phyloP scores from a whole-genome alignment of 2,113 vertebrate species.

The Tyto alba region DNA sequence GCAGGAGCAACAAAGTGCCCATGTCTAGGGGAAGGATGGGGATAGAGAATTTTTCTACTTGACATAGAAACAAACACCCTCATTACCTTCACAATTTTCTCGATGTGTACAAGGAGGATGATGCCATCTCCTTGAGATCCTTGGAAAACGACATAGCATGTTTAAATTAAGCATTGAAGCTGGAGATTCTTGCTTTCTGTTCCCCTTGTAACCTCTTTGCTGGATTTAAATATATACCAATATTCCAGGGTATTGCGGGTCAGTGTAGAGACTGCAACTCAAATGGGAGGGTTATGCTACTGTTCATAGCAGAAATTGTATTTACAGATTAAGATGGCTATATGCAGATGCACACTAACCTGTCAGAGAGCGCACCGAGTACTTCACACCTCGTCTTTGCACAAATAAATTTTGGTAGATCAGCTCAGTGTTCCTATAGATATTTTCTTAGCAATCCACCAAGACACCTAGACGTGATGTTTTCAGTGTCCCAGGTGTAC shows the following conservation, averaged over 20 bases:
- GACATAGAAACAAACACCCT: neutral
- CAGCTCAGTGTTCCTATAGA: neutral
- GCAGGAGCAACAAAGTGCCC: neutral
- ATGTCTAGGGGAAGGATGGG: neutral
- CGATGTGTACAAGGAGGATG: neutral
- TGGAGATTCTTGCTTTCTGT: neutral
- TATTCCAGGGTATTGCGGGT: neutral
- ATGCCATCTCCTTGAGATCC: neutral
- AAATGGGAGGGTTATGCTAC: fast-evolving
- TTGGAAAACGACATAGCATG: neutral
- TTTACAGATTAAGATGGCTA: fast-evolving
- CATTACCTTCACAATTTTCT: neutral
- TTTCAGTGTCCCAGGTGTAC: neutral
- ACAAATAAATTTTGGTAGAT: neutral
- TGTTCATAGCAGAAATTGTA: fast-evolving
- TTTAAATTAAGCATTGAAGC: neutral
- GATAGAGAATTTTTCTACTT: neutral
- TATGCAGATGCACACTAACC: fast-evolving
- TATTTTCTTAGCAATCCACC: neutral
- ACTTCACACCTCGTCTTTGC: neutral
- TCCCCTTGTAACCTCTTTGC: neutral
- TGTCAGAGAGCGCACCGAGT: fast-evolving
- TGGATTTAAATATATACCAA: neutral
- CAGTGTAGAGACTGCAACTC: neutral
- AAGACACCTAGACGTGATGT: neutral